Evolutionary conservation across 1,140 invertebrate species (phyloP).

Genomic region (Reticulitermes speratus): DNA sequence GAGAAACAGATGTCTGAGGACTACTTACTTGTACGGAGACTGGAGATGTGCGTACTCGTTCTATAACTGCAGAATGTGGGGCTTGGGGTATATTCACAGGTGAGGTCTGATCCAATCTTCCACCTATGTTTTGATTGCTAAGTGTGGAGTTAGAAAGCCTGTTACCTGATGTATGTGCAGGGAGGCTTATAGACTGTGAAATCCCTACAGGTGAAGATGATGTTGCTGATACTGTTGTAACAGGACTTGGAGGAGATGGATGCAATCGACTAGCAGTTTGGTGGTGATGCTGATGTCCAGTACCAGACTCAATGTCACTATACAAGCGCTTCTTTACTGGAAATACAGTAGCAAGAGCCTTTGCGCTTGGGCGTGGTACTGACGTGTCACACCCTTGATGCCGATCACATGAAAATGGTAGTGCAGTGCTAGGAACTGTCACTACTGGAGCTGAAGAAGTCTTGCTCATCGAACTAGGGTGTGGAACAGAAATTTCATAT

Average conservation of each 20-base stretch:
- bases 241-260: not conserved
- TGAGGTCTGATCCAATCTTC: not conserved
- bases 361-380: not conserved
- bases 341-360: conserved; percentile 39
- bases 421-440: not conserved
- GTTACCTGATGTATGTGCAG: not conserved
- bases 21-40: not conserved
- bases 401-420: not conserved
- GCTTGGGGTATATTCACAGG: not conserved
- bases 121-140: not conserved
- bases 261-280: not conserved
- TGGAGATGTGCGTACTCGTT: not conserved
- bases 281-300: not conserved
- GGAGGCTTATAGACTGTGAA: not conserved
- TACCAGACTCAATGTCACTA: conserved; percentile 47
- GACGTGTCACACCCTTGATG: not conserved
- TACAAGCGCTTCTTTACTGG: conserved; percentile 60
- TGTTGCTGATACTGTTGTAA: not conserved
- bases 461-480: not conserved
- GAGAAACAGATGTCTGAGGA: not conserved
- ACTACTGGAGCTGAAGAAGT: not conserved
- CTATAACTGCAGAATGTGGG: not conserved
- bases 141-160: not conserved
- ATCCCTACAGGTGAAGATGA: not conserved
- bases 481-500: not conserved